These are phyloP conservation scores for Camponotus floridanus DNA, from an alignment of 1,140 invertebrate species.

Conservation along the genomic window DNA sequence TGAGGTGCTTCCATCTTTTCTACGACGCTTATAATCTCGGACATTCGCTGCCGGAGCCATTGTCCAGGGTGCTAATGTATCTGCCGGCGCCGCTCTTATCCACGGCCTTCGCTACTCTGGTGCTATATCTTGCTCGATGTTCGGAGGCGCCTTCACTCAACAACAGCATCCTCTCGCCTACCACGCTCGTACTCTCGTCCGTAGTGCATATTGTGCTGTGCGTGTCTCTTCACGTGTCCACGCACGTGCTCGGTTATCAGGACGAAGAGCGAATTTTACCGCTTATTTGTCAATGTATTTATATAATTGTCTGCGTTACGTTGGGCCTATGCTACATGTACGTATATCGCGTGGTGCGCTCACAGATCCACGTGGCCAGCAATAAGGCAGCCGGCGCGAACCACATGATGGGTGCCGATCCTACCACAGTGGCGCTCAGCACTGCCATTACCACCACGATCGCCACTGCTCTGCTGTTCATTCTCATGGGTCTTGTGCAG, in stretches of 20 bases:
- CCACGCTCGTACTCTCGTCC: slow-evolving; percentile 91
- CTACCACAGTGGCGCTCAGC: slow-evolving; percentile 84
- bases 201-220: slow-evolving; percentile 92
- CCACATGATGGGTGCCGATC: slow-evolving; percentile 82
- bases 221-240: slow-evolving; percentile 92
- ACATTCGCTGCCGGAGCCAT: slow-evolving; percentile 91
- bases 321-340: slow-evolving; percentile 94
- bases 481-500: slow-evolving; percentile 93
- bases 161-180: slow-evolving; percentile 90
- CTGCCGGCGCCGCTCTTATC: slow-evolving; percentile 94
- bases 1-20: slow-evolving; percentile 94
- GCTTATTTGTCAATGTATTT: slow-evolving; percentile 93
- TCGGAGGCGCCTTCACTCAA: slow-evolving; percentile 86
- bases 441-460: slow-evolving; percentile 95
- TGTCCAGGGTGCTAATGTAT: slow-evolving; percentile 93
- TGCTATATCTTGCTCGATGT: slow-evolving; percentile 93
- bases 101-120: slow-evolving; percentile 94
- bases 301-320: slow-evolving; percentile 92
- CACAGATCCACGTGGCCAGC: slow-evolving; percentile 80
- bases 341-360: slow-evolving; percentile 88
- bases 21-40: slow-evolving; percentile 96
- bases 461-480: slow-evolving; percentile 93
- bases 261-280: slow-evolving; percentile 88
- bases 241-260: slow-evolving; percentile 85
- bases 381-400: slow-evolving; percentile 81